Evolutionary conservation across 2,797 vertebrate genomes (phyloP).

Genomic region (Salarias fasciatus): DNA sequence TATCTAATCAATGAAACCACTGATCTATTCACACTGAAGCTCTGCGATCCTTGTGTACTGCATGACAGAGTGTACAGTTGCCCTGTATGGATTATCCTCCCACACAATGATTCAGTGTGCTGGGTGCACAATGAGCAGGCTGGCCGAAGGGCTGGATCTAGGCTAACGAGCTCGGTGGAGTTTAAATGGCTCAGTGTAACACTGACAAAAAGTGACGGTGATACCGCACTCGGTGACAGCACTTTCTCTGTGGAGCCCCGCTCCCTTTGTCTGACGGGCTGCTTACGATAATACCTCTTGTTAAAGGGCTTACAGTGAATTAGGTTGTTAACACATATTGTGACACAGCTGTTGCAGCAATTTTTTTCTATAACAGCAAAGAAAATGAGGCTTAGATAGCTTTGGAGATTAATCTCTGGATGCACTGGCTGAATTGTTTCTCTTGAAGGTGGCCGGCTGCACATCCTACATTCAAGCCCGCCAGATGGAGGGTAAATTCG

Average conservation of each 20-base stretch:
- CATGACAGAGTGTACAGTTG: constrained; percentile 37
- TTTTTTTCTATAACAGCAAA: constrained; percentile 31
- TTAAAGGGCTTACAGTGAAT: constrained; percentile 65
- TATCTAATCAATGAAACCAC: too few species aligned
- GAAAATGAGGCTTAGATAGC: constrained; percentile 40
- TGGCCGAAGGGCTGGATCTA: constrained; percentile 52
- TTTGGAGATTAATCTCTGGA: constrained; percentile 47
- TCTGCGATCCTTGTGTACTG: constrained; percentile 14
- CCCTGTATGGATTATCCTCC: constrained; percentile 57
- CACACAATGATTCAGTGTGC: constrained; percentile 66
- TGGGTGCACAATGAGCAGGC: constrained; percentile 45
- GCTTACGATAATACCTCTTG: constrained; percentile 58
- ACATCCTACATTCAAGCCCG: constrained; percentile 27
- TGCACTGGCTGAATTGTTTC: constrained; percentile 21
- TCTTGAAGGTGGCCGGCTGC: not conserved
- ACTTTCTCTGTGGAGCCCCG: constrained; percentile 29
- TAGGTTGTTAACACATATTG: constrained; percentile 69
- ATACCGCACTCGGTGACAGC: constrained; percentile 49
- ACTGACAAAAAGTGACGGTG: constrained; percentile 40
- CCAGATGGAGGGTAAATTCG: constrained; percentile 2
- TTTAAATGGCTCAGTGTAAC: constrained; percentile 57
- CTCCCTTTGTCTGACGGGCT: constrained; percentile 51
- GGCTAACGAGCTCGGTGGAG: constrained; percentile 63
- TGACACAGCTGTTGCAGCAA: constrained; percentile 60
- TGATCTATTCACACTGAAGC: constrained; percentile 7